Percentiles rank a stretch among this genome's conserved stretches.
These are phyloP conservation scores for Thyatira batis DNA, from an alignment of 2,888 invertebrate genomes.

Conservation along the genomic window DNA sequence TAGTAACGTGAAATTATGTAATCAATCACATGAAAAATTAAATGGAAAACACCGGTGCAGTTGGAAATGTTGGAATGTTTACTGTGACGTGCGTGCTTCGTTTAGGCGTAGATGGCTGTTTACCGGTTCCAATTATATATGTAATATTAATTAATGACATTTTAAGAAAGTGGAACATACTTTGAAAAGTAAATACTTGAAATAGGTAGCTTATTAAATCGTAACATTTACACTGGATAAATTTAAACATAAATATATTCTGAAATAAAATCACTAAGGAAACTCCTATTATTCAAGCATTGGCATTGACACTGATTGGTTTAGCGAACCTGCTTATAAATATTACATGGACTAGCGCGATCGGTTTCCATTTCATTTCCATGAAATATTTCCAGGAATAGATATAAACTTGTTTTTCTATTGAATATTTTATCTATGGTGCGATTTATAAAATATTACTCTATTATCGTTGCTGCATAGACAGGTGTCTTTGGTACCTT, in stretches of 20 bases:
- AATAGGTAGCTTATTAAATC: neutral
- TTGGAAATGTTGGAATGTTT: constrained; percentile 2
- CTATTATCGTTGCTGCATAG: constrained; percentile 13
- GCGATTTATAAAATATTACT: constrained; percentile 8
- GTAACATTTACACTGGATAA: neutral
- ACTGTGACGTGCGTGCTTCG: constrained; percentile 1
- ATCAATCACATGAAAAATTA: constrained; percentile 11
- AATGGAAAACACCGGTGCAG: neutral
- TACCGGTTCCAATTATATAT: neutral
- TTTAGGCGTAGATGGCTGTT: neutral
- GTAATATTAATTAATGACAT: neutral
- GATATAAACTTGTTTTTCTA: constrained; percentile 15
- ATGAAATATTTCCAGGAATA: constrained; percentile 39
- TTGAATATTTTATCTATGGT: constrained; percentile 16
- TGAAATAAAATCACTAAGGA: neutral
- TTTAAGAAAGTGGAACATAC: neutral
- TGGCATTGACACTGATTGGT: constrained; percentile 67
- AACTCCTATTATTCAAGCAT: constrained; percentile 32
- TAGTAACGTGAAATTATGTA: constrained; percentile 9
- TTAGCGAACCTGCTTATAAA: constrained; percentile 51
- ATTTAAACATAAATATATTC: neutral
- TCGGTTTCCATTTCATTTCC: constrained; percentile 32
- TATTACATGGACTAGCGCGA: constrained; percentile 41
- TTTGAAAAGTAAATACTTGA: no score
- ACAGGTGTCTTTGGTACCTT: constrained; percentile 17